Evolutionary conservation across 2,113 vertebrate species (phyloP), one percentile per base, ranked within the genome.

Genomic region (Myrmophylax atrothorax): DNA sequence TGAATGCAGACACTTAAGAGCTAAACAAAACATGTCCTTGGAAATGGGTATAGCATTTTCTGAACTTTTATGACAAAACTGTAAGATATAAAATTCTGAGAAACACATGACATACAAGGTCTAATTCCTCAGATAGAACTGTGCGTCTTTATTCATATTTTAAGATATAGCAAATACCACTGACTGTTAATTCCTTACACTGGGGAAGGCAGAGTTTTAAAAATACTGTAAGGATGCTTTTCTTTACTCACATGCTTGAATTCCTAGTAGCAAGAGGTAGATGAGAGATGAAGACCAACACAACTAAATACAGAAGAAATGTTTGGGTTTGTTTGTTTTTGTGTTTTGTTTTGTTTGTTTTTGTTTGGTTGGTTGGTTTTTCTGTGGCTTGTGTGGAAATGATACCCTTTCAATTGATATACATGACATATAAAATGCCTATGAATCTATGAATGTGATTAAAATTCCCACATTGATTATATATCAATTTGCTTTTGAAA

Each of bases 401-500:
- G 78, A 52, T 58, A 18, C 28, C 60, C 37, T 79, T 31, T 53
- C 78, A 76, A 52, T 76, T 73, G 77, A 55, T 66, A 47, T 38
- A 44, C 72, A 58, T 79, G 64, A 63, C 69, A 84, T 44, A 84
- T 73, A 76, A 97, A 96, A 50, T 89, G 40, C 47, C 68, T 77
- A 44, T 88, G 92, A 84, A 72, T 42, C 69, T 70, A 73, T 86
- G 84, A 95, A 96, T 93, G 75, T 94, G 94, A 97, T 75, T 88
- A 93, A 95, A 95, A 94, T 87, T 66, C 56, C 59, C 72, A 95
- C 68, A 90, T 69, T 91, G 87, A 74, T 95, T 96, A 94, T 58
- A 94, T 89, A 97, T 93, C 82, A 96, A 96, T 97, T 97, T 96
- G 72, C 93, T 58, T 96, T 96, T 37, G 60, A 96, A 96, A 96